These are phyloP conservation scores for Tetheella fluctuosa DNA, from an alignment of 2,888 invertebrate species.

Conservation along the genomic window DNA sequence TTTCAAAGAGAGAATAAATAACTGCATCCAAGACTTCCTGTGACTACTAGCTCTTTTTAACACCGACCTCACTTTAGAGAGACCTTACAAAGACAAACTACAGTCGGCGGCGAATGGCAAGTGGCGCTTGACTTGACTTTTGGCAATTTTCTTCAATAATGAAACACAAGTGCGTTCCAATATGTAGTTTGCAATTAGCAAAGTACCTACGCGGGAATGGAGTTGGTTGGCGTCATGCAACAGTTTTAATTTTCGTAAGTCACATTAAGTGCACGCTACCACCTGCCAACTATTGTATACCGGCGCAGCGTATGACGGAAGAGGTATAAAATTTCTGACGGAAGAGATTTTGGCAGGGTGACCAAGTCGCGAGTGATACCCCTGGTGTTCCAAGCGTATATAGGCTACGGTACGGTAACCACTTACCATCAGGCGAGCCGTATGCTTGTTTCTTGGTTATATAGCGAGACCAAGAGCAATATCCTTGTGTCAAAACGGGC, in stretches of 20 bases:
- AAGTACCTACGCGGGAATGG: neutral
- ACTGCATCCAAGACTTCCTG: too few relatives aligned
- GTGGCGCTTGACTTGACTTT: neutral
- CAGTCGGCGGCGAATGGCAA: neutral
- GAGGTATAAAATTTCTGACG: too few relatives aligned
- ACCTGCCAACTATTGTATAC: neutral
- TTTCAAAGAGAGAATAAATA: too few relatives aligned
- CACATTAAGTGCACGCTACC: neutral
- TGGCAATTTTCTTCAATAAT: neutral
- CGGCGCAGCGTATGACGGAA: neutral
- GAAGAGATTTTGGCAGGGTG: too few relatives aligned
- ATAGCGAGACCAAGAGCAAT: too few relatives aligned
- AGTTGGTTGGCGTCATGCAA: neutral
- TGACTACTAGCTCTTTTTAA: neutral
- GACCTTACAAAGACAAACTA: neutral
- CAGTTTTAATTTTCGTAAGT: neutral
- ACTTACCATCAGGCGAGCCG: too few relatives aligned
- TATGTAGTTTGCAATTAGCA: slow-evolving; percentile 1
- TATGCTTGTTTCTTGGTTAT: too few relatives aligned
- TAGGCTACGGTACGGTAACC: too few relatives aligned
- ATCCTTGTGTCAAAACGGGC: too few relatives aligned
- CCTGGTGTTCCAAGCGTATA: too few relatives aligned
- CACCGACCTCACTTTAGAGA: neutral
- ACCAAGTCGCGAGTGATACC: too few relatives aligned
- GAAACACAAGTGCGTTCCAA: neutral